Conservation (phyloP, 2,113 vertebrate species). For the Clarias batrachus region DNA sequence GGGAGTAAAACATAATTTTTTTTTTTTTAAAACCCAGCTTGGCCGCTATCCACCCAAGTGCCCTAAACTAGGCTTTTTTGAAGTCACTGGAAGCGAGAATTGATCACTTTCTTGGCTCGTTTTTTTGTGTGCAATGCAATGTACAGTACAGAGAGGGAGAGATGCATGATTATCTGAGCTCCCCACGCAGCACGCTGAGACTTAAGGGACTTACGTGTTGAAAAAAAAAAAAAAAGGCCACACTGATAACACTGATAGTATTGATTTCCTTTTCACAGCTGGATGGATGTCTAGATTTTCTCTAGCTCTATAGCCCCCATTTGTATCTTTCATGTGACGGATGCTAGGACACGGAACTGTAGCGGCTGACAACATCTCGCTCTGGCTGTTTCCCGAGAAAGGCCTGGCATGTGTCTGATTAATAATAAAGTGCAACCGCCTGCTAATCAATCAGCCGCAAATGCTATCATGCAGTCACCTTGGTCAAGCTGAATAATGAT, state of each 20-base stretch:
- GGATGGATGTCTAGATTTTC: background rate
- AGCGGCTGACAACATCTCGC: slow-evolving; percentile 21
- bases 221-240: slow-evolving; percentile 2
- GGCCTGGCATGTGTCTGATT: slow-evolving; percentile 10
- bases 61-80: slow-evolving; percentile 8
- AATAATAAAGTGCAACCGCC: background rate
- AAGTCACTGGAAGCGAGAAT: background rate
- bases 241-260: slow-evolving; percentile 17
- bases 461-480: background rate
- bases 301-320: background rate
- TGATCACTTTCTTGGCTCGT: background rate
- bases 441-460: slow-evolving; percentile 25
- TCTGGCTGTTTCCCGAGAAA: background rate
- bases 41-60: background rate
- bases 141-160: background rate
- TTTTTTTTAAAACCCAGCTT: no score
- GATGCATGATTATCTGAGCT: slow-evolving; percentile 14
- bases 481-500: background rate
- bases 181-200: background rate
- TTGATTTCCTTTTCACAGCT: slow-evolving; percentile 23
- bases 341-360: background rate
- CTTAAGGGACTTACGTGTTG: slow-evolving; percentile 23
- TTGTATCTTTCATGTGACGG: slow-evolving; percentile 13
- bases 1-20: background rate
- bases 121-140: background rate